Evolutionary conservation across 1,140 invertebrate genomes (phyloP).

Genomic region (Arion vulgaris): DNA sequence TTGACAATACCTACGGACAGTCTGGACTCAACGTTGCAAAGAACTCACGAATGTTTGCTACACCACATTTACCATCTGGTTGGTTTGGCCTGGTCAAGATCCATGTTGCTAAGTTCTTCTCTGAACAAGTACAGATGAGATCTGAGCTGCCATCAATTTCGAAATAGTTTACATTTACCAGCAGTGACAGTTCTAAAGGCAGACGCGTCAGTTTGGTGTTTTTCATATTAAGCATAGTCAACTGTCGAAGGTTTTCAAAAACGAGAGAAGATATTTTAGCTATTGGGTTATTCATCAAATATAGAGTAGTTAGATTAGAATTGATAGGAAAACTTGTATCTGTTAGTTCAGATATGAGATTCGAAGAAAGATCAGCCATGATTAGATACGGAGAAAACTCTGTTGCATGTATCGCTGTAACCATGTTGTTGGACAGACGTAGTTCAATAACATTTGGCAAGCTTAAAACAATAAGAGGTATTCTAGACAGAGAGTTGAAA

Average conservation of each 20-base stretch:
- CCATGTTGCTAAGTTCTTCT: neutral
- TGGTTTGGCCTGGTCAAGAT: neutral
- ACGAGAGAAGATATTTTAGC: neutral
- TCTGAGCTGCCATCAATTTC: neutral
- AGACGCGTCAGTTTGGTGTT: neutral
- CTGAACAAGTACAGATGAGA: neutral
- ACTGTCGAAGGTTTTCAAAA: neutral
- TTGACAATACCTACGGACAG: neutral
- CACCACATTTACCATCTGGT: neutral
- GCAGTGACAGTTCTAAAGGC: neutral
- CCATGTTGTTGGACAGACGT: neutral
- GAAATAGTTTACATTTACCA: neutral
- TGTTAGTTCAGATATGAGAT: neutral
- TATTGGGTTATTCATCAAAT: neutral
- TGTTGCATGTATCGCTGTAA: neutral
- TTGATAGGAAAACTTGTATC: neutral
- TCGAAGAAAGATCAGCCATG: neutral
- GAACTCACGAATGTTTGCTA: neutral
- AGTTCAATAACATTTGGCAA: neutral
- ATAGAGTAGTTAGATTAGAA: neutral
- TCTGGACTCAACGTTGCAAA: neutral
- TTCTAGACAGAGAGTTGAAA: neutral
- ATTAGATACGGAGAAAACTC: neutral
- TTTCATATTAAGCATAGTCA: neutral
- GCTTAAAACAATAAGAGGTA: neutral